These are phyloP conservation scores for Platysteira castanea DNA, from an alignment of 2,113 vertebrate genomes.

Conservation along the genomic window DNA sequence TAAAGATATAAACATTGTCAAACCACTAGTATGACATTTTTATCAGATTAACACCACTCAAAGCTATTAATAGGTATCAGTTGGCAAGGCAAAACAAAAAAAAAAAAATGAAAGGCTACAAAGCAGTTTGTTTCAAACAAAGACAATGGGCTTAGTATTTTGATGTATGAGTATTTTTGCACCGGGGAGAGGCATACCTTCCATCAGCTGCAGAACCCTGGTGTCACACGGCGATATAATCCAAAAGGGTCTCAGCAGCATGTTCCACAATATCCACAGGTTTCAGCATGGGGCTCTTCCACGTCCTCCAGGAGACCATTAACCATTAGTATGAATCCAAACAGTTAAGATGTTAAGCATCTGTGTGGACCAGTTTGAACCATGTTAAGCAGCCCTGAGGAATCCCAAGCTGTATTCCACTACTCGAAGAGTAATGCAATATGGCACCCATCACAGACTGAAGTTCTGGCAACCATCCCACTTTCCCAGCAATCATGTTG, in stretches of 20 bases:
- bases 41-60: background rate
- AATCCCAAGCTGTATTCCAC: slow-evolving; percentile 13
- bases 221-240: background rate
- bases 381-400: background rate
- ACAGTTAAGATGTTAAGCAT: background rate
- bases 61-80: background rate
- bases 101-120: background rate
- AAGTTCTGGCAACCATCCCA: background rate
- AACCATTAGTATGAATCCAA: slow-evolving; percentile 15
- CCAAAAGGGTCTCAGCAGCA: background rate
- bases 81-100: background rate
- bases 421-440: background rate
- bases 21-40: background rate
- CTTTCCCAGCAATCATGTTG: background rate
- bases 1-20: background rate
- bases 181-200: background rate
- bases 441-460: background rate
- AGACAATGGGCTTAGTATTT: fast-evolving
- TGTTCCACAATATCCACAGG: background rate
- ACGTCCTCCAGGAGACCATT: background rate
- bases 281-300: background rate
- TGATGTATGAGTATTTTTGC: background rate
- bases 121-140: background rate
- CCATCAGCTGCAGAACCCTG: background rate
- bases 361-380: background rate